phyloP scores from a whole-genome alignment of 2,888 invertebrate species.

The Spodoptera littoralis region DNA sequence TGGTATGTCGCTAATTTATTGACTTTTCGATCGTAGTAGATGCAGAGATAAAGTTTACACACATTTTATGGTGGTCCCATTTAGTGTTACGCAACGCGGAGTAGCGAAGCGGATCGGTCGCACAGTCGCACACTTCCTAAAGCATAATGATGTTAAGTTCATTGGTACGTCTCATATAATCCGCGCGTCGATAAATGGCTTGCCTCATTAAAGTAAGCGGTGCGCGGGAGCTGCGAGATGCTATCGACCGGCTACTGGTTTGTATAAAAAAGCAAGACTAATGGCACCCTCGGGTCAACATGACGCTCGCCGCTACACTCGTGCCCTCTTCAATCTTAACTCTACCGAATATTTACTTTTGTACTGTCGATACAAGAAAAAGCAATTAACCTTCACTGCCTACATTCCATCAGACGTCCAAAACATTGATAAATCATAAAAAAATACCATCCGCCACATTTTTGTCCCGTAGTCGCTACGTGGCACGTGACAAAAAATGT shows the following conservation, averaged over 20 bases:
- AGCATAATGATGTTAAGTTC: constrained; percentile 46
- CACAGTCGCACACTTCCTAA: constrained; percentile 28
- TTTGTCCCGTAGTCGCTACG: constrained; percentile 73
- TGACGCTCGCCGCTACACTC: constrained; percentile 48
- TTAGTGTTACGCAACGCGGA: constrained; percentile 30
- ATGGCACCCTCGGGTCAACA: constrained; percentile 74
- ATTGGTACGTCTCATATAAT: constrained; percentile 64
- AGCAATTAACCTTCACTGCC: constrained; percentile 57
- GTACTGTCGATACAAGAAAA: constrained; percentile 53
- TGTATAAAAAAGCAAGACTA: constrained; percentile 77
- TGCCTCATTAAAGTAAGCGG: constrained; percentile 82
- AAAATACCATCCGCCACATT: constrained; percentile 73
- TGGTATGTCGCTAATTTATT: constrained; percentile 60
- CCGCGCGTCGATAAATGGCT: constrained; percentile 78
- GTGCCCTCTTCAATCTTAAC: constrained; percentile 50
- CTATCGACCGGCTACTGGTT: constrained; percentile 79
- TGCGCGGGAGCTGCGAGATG: constrained; percentile 81
- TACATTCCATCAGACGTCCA: constrained; percentile 62
- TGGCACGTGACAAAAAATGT: constrained; percentile 86
- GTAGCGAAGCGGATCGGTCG: constrained; percentile 28
- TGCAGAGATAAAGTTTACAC: constrained; percentile 50
- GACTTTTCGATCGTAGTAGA: constrained; percentile 48
- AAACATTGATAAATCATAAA: constrained; percentile 79
- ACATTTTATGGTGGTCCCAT: constrained; percentile 37
- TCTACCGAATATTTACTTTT: constrained; percentile 58